Conservation (phyloP, 2,797 vertebrate genomes). For the Gila robusta region DNA sequence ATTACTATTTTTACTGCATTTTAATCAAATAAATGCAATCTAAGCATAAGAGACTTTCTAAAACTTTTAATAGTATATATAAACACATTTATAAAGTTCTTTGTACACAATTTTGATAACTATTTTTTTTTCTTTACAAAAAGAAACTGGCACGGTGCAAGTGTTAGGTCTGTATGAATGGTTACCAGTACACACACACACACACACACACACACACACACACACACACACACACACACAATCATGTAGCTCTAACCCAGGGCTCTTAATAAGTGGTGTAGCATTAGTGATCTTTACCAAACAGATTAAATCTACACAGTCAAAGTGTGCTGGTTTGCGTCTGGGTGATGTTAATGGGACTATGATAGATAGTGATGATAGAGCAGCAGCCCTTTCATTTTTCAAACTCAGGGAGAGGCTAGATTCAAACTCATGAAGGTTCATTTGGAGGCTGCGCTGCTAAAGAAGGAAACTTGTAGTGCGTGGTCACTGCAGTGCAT, state of each 20-base stretch:
- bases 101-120: neutral
- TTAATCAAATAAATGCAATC: neutral
- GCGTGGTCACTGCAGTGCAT: slow-evolving; percentile 47
- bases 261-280: slow-evolving; percentile 34
- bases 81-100: neutral
- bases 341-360: slow-evolving; percentile 35
- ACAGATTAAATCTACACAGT: slow-evolving; percentile 14
- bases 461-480: slow-evolving; percentile 40
- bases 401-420: slow-evolving; percentile 23
- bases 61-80: neutral
- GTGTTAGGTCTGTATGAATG: neutral
- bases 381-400: slow-evolving; percentile 26
- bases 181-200: neutral
- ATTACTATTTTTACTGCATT: neutral
- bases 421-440: slow-evolving; percentile 30
- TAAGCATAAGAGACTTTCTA: too few species aligned
- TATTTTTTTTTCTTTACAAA: neutral
- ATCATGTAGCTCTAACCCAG: neutral
- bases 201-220: neutral
- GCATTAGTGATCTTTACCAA: slow-evolving; percentile 29
- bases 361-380: slow-evolving; percentile 26
- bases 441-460: slow-evolving; percentile 38
- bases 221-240: neutral
- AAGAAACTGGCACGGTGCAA: neutral
- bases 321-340: slow-evolving; percentile 26